These are phyloP conservation scores for Thalpophila matura DNA, from an alignment of 2,888 invertebrate genomes.

Conservation along the genomic window DNA sequence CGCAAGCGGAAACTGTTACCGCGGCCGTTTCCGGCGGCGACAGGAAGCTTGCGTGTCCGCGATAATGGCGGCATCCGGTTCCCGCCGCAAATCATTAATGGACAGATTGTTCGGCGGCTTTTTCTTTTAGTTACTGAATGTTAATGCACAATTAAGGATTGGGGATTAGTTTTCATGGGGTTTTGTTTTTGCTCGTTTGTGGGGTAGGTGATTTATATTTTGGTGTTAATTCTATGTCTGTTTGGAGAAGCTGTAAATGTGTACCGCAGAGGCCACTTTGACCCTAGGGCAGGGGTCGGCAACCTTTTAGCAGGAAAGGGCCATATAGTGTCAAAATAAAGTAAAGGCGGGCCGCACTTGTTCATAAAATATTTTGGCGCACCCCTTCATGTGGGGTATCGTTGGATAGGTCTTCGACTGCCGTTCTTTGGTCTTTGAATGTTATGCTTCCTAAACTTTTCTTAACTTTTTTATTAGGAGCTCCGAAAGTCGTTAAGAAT, in stretches of 20 bases:
- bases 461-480: too few species aligned
- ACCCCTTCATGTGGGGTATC: too few species aligned
- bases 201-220: background rate
- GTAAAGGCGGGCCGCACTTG: too few species aligned
- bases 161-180: background rate
- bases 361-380: too few species aligned
- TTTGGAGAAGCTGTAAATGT: background rate
- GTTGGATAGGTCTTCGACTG: too few species aligned
- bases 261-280: too few species aligned
- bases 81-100: conserved; percentile 73
- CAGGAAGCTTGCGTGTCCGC: conserved; percentile 78
- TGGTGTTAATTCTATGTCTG: background rate
- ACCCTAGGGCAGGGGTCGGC: too few species aligned
- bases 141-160: conserved; percentile 44
- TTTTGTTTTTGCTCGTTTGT: background rate
- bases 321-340: too few species aligned
- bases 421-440: too few species aligned
- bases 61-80: conserved; percentile 77
- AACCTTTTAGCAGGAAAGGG: too few species aligned
- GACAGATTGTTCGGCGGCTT: conserved; percentile 63
- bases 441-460: too few species aligned
- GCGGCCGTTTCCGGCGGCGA: conserved; percentile 80
- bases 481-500: too few species aligned
- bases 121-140: conserved; percentile 39
- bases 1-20: conserved; percentile 82